These are phyloP conservation scores for Laticauda colubrina DNA, from an alignment of 2,113 vertebrate genomes.

Conservation along the genomic window DNA sequence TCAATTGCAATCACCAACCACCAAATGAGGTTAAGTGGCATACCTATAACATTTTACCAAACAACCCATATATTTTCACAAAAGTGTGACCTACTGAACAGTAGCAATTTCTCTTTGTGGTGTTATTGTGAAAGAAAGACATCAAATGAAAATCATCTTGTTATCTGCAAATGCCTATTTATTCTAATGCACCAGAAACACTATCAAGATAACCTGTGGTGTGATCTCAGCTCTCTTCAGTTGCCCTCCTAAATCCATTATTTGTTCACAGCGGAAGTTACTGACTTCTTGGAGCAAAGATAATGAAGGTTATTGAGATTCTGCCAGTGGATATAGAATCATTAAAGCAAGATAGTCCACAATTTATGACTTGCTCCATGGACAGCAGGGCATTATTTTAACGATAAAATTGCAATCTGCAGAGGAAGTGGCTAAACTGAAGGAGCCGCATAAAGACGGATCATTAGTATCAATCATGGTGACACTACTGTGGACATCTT, in stretches of 20 bases:
- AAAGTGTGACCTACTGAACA: slow-evolving; percentile 12
- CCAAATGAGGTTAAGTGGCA: slow-evolving; percentile 39
- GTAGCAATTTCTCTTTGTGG: slow-evolving; percentile 33
- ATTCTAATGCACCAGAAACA: slow-evolving; percentile 30
- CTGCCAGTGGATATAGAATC: slow-evolving; percentile 60
- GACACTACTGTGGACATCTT: slow-evolving; percentile 74
- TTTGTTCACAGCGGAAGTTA: slow-evolving; percentile 61
- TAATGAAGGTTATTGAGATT: slow-evolving; percentile 72
- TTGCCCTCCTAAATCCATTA: slow-evolving; percentile 66
- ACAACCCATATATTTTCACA: slow-evolving; percentile 15
- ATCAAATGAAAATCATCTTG: slow-evolving; percentile 51
- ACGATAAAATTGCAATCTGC: slow-evolving; percentile 72
- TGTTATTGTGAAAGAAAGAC: slow-evolving; percentile 36
- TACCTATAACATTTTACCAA: slow-evolving; percentile 21
- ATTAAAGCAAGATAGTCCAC: slow-evolving; percentile 71
- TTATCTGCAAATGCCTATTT: slow-evolving; percentile 44
- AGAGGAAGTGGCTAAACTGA: slow-evolving; percentile 68
- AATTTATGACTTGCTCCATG: slow-evolving; percentile 70
- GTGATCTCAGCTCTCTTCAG: slow-evolving; percentile 55
- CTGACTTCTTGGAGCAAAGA: slow-evolving; percentile 66
- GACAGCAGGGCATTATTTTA: slow-evolving; percentile 74
- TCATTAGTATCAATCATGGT: slow-evolving; percentile 78
- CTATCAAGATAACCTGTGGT: slow-evolving; percentile 46
- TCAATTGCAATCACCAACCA: background rate
- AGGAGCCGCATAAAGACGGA: slow-evolving; percentile 70